Conservation (phyloP, 2,797 vertebrate species). For the Leptoclinus maculatus region DNA sequence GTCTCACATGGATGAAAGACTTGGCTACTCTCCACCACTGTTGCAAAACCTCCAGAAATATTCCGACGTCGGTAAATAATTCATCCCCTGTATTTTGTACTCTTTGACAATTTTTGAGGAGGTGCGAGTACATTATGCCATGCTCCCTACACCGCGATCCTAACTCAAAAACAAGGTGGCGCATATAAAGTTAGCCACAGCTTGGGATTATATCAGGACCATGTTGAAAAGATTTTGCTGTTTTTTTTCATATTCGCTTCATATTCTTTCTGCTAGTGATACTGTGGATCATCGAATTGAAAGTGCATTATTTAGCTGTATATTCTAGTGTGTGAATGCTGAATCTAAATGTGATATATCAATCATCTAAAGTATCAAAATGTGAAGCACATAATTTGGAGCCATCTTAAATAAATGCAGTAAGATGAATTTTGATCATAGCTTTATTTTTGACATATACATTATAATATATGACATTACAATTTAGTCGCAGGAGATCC, state of each 20-base stretch:
- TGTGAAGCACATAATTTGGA: not conserved
- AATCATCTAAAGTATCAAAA: not conserved
- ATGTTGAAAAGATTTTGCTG: constrained; percentile 6
- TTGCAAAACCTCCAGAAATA: constrained; percentile 80
- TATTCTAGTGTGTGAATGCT: not conserved
- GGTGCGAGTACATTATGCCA: constrained; percentile 70
- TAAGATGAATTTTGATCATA: not conserved
- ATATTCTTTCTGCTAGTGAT: constrained; percentile 2
- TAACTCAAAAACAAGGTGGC: constrained; percentile 47
- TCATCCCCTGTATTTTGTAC: constrained; percentile 85
- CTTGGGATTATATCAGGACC: constrained; percentile 42
- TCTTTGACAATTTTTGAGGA: constrained; percentile 81
- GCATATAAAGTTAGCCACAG: constrained; percentile 57
- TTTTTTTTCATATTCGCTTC: constrained; percentile 13
- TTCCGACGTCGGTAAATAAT: constrained; percentile 84
- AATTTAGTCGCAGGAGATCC: constrained; percentile 12
- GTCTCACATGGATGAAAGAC: constrained; percentile 83
- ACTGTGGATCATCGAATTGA: not conserved
- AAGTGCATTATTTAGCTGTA: constrained; percentile 29
- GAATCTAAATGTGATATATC: constrained; percentile 8
- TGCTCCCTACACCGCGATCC: constrained; percentile 50
- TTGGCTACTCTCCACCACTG: constrained; percentile 74
- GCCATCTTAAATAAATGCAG: not conserved
- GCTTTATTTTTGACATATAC: not conserved
- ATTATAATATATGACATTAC: not conserved